Evolutionary conservation across 2,113 vertebrate species (phyloP), one percentile per base, ranked within the genome.

Genomic region (Mormyrus iriodes): DNA sequence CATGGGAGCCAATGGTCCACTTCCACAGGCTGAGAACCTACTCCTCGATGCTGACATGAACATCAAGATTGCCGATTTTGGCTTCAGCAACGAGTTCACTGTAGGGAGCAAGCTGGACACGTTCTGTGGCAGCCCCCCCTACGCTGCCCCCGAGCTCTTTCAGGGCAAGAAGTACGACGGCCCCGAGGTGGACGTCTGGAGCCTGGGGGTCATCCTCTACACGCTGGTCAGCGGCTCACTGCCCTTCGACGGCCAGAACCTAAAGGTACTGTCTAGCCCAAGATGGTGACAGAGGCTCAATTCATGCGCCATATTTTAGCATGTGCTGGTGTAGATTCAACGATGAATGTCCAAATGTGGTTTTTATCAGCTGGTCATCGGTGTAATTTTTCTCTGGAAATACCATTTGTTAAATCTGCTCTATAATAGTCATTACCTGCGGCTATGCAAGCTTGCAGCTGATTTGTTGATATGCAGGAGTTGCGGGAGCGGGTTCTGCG

Each of bases 51-150:
- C 97, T 85, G 98, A 99, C 89, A 99, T 99, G 98, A 99, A 99
- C 95, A 99, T 99, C 93, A 99, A 99, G 97, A 99, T 99, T 85
- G 98, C 98, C 2, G 98, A 99, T 95, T 99, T 99, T 93, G 98
- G 98, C 91, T 99, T 99, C 96, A 99, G 98, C 93, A 99, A 99
- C 0, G 98, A 99, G 94, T 99, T 99, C 94, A 99, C 96, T 0
- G 95, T 98, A 1, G 98, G 98, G 90, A 99, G 96, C 90, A 99
- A 99, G 94, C 93, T 99, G 95, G 98, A 99, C 96, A 99, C 98
- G 0, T 99, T 99, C 95, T 99, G 98, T 89, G 98, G 98, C 90
- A 99, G 98, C 89, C 98, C 98, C 0, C 98, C 98, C 3, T 99
- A 99, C 0, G 98, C 98, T 0, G 98, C 98, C 24, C 98, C 98